These are phyloP conservation scores for Myripristis murdjan DNA, from an alignment of 2,797 vertebrate genomes.

Conservation along the genomic window DNA sequence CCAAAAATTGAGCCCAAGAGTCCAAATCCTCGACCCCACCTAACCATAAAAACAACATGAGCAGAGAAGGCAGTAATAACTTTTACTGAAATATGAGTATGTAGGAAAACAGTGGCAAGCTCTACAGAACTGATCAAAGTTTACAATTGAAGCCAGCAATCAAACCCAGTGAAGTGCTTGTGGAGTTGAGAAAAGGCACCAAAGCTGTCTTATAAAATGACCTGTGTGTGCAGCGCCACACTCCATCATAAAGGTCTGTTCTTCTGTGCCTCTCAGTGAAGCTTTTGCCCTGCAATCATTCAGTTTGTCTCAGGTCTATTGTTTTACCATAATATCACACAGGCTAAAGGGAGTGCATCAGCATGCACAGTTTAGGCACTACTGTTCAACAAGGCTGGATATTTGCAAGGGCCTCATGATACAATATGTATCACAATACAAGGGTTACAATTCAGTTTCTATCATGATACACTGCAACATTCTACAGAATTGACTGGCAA, in stretches of 20 bases:
- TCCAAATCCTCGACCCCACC: constrained; percentile 99
- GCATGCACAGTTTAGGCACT: too few species aligned
- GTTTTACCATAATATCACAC: not conserved
- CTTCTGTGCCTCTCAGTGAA: not conserved
- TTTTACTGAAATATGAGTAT: constrained; percentile 1
- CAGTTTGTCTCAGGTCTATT: not conserved
- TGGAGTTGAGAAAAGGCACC: too few species aligned
- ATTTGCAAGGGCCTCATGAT: too few species aligned
- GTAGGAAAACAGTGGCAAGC: not conserved
- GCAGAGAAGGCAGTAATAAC: constrained; percentile 5
- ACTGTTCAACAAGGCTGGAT: too few species aligned
- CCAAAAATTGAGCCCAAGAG: constrained; percentile 98
- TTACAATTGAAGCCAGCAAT: not conserved
- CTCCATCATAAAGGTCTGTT: not conserved
- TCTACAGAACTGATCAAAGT: not conserved
- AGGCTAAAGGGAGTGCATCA: not conserved
- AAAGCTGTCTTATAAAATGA: not conserved
- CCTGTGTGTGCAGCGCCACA: not conserved
- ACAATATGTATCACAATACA: too few species aligned
- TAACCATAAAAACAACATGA: constrained; percentile 58
- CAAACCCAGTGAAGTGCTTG: not conserved
- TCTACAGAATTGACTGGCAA: too few species aligned
- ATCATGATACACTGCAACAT: too few species aligned
- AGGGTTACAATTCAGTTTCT: too few species aligned
- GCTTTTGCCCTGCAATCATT: not conserved